These are phyloP conservation scores for Onychostruthus taczanowskii DNA, from an alignment of 2,113 vertebrate species.

Conservation along the genomic window DNA sequence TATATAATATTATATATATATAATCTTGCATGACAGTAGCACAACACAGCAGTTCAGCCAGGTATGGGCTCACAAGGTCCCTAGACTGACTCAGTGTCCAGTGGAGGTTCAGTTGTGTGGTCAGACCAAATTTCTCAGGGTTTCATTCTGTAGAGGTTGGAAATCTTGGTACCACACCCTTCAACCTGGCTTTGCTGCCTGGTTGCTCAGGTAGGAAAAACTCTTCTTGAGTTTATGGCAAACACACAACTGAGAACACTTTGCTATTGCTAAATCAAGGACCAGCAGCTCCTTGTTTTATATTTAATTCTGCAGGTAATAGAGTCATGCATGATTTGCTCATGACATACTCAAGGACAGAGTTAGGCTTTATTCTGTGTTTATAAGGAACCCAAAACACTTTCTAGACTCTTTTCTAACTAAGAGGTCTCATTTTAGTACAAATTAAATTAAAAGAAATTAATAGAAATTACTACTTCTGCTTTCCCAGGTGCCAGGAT, in stretches of 20 bases:
- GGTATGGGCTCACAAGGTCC: rapidly evolving
- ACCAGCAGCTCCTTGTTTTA: neutral
- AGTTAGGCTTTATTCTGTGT: neutral
- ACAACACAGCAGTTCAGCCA: rapidly evolving
- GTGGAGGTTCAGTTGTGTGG: neutral
- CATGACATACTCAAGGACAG: neutral
- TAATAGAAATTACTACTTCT: neutral
- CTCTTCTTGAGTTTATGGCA: neutral
- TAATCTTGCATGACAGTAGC: neutral
- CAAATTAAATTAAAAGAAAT: neutral
- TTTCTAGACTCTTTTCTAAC: neutral
- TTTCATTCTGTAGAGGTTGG: neutral
- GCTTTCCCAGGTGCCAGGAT: neutral
- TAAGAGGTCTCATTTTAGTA: neutral
- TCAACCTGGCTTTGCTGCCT: neutral
- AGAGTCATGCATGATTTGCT: neutral
- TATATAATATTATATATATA: too few species aligned
- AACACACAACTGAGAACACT: neutral
- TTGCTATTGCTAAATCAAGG: neutral
- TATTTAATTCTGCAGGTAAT: neutral
- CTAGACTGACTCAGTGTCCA: too few species aligned
- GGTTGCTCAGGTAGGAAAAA: neutral
- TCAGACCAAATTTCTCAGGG: neutral
- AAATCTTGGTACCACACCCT: rapidly evolving
- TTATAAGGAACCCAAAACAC: neutral